Conservation (phyloP, 2,888 invertebrate species). For the Synanthedon vespiformis region DNA sequence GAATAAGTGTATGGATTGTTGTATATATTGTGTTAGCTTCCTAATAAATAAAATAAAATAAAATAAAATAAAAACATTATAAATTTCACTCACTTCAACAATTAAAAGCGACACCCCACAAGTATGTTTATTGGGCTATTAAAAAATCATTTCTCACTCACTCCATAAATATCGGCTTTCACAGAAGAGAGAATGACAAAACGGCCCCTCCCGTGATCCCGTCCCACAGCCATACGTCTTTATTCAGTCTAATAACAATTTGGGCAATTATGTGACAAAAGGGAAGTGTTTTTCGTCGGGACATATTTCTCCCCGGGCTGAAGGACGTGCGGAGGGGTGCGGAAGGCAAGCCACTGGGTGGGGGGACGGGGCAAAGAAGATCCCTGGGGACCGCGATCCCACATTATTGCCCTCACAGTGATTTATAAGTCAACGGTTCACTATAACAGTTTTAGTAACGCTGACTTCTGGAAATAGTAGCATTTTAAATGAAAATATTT, state of each 20-base stretch:
- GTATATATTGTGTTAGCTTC: too few relatives aligned
- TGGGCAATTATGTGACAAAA: slow-evolving; percentile 67
- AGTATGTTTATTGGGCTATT: slow-evolving; percentile 30
- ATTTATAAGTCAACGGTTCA: slow-evolving; percentile 47
- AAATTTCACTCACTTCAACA: too few relatives aligned
- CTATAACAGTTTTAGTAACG: not conserved
- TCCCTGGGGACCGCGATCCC: slow-evolving; percentile 44
- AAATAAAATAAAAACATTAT: too few relatives aligned
- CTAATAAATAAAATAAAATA: too few relatives aligned
- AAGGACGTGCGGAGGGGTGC: slow-evolving; percentile 5
- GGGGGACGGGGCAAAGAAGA: slow-evolving; percentile 10
- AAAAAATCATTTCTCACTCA: slow-evolving; percentile 57
- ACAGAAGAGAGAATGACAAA: slow-evolving; percentile 21
- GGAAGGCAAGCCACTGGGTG: not conserved
- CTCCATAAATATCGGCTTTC: slow-evolving; percentile 39
- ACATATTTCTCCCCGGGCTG: slow-evolving; percentile 31
- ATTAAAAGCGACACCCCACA: too few relatives aligned
- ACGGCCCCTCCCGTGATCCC: slow-evolving; percentile 15
- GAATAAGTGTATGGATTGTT: too few relatives aligned
- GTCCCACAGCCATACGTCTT: slow-evolving; percentile 60
- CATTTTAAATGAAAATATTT: too few relatives aligned
- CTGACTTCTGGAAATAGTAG: not conserved
- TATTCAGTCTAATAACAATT: slow-evolving; percentile 70
- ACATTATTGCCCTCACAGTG: slow-evolving; percentile 60
- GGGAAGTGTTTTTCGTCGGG: slow-evolving; percentile 54